phyloP scores from a whole-genome alignment of 2,113 vertebrate species.

The Gorsachius goisagi region DNA sequence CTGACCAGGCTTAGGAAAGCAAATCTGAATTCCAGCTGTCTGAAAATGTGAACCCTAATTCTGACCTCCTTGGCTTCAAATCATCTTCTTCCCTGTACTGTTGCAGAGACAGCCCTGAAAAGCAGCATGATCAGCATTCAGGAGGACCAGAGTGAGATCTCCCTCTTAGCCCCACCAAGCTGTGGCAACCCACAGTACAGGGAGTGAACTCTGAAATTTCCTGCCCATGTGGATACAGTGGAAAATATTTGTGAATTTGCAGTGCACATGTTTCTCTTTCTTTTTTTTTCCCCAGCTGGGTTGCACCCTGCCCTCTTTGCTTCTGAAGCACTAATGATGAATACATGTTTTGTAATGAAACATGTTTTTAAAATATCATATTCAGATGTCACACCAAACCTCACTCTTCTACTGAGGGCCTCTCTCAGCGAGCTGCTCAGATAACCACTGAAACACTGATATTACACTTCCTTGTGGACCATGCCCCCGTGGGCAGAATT shows the following conservation, averaged over 20 bases:
- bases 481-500: neutral
- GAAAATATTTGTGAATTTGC: constrained; percentile 3
- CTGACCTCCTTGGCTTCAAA: neutral
- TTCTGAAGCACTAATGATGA: neutral
- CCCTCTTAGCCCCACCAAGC: neutral
- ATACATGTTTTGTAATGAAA: neutral
- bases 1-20: neutral
- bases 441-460: neutral
- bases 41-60: neutral
- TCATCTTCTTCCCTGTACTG: neutral
- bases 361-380: neutral
- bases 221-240: neutral
- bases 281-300: neutral
- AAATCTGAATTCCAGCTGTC: neutral
- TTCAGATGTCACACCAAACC: neutral
- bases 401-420: neutral
- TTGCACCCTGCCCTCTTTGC: neutral
- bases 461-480: neutral
- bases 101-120: neutral
- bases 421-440: neutral
- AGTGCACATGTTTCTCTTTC: neutral
- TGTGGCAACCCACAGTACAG: neutral
- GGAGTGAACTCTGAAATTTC: neutral
- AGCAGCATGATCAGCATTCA: neutral
- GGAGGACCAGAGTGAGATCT: neutral